Conservation (phyloP, 2,888 invertebrate species). For the Bugulina stolonifera region DNA sequence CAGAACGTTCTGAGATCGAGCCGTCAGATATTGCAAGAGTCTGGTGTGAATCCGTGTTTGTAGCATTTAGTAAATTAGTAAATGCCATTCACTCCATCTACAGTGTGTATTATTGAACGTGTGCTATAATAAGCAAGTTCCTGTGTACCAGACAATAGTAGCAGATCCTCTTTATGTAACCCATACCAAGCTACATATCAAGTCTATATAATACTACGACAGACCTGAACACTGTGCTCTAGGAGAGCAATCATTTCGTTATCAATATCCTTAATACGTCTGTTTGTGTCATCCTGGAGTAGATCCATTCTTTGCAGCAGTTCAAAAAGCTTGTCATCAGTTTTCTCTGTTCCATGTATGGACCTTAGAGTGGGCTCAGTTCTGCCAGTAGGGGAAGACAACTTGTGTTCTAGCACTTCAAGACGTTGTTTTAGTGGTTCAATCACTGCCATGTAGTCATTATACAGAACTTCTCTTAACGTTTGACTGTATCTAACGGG, state of each 20-base stretch:
- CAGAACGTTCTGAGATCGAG: too few relatives aligned
- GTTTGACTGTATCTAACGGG: background rate
- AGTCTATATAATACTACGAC: background rate
- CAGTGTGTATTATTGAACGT: too few relatives aligned
- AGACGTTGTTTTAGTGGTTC: background rate
- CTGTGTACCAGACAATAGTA: too few relatives aligned
- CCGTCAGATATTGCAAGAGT: too few relatives aligned
- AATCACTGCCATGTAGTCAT: conserved; percentile 23
- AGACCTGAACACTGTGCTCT: background rate
- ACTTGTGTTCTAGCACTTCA: background rate
- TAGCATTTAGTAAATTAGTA: too few relatives aligned
- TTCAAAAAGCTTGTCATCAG: background rate
- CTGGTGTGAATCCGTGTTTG: too few relatives aligned
- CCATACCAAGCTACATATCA: too few relatives aligned
- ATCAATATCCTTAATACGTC: background rate
- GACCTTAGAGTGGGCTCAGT: background rate
- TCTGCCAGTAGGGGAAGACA: background rate
- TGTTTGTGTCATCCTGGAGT: background rate
- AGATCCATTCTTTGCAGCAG: background rate
- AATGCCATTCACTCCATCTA: too few relatives aligned
- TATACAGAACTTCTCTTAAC: conserved; percentile 9
- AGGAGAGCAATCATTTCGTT: background rate
- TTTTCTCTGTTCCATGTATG: background rate
- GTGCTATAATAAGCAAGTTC: too few relatives aligned
- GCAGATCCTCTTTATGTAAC: too few relatives aligned